phyloP scores from a whole-genome alignment of 1,140 invertebrate species.

The Magallana gigas region DNA sequence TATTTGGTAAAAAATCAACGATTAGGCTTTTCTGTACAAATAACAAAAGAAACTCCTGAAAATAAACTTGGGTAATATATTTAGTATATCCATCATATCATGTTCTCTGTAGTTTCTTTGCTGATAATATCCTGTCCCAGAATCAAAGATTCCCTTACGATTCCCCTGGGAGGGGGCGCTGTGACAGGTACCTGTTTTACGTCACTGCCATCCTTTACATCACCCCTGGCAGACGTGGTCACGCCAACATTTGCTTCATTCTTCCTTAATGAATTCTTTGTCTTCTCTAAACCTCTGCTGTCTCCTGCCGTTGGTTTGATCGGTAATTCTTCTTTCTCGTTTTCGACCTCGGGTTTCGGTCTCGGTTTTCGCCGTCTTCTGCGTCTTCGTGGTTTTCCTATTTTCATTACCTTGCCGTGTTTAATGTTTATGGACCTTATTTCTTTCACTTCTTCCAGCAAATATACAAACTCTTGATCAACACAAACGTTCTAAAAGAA shows the following conservation, averaged over 20 bases:
- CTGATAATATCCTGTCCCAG: neutral
- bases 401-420: conserved; percentile 47
- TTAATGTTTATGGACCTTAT: conserved; percentile 40
- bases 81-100: too few relatives aligned
- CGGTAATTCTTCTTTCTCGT: neutral
- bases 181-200: neutral
- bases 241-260: neutral
- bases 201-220: neutral
- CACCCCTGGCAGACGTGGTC: neutral
- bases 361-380: conserved; percentile 14
- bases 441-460: conserved; percentile 44
- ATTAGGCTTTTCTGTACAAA: too few relatives aligned
- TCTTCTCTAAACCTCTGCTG: neutral
- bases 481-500: conserved; percentile 48
- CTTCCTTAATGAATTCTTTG: neutral
- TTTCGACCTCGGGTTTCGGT: conserved; percentile 5
- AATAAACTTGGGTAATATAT: too few relatives aligned
- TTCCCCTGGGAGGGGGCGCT: neutral
- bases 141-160: neutral
- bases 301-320: neutral
- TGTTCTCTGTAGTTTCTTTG: neutral
- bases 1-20: too few relatives aligned
- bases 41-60: too few relatives aligned
- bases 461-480: conserved; percentile 43
- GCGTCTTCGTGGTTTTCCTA: conserved; percentile 38